Percentiles rank a stretch among this genome's conserved stretches.
Conservation (phyloP, 2,888 invertebrate genomes). For the Plebejus melissa region DNA sequence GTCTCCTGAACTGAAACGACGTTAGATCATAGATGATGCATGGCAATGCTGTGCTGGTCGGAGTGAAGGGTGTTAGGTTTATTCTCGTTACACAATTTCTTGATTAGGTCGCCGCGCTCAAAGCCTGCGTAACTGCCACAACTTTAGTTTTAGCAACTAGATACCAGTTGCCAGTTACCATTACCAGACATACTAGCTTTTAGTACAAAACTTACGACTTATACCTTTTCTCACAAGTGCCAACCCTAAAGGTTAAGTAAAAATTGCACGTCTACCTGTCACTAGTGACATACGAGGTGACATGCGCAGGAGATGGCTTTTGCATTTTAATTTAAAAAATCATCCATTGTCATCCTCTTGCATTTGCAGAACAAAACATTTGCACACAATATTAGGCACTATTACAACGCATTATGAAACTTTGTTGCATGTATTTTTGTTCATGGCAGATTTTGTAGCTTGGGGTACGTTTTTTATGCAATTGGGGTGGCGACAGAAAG, state of each 20-base stretch:
- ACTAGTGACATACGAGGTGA: constrained; percentile 62
- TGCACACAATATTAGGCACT: constrained; percentile 9
- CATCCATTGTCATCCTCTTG: constrained; percentile 28
- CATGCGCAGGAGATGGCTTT: constrained; percentile 44
- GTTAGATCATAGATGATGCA: no score
- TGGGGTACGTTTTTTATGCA: constrained; percentile 20
- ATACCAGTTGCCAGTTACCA: background rate
- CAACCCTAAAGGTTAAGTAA: constrained; percentile 41
- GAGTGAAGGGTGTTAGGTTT: no score
- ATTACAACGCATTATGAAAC: background rate
- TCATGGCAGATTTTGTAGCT: background rate
- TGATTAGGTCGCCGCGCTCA: no score
- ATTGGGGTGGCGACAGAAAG: constrained; percentile 20
- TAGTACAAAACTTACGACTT: background rate
- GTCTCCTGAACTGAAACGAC: no score
- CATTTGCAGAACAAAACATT: background rate
- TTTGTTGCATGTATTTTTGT: background rate
- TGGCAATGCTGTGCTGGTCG: no score
- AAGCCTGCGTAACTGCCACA: no score
- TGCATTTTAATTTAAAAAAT: constrained; percentile 40
- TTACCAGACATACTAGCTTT: background rate
- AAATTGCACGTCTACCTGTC: constrained; percentile 49
- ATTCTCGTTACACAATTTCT: no score
- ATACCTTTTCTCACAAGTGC: background rate
- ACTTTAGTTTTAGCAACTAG: background rate